A percentile compares a stretch with the other conserved stretches of the same genome.
Conservation (phyloP, 1,140 invertebrate genomes). For the Cydia pomonella region DNA sequence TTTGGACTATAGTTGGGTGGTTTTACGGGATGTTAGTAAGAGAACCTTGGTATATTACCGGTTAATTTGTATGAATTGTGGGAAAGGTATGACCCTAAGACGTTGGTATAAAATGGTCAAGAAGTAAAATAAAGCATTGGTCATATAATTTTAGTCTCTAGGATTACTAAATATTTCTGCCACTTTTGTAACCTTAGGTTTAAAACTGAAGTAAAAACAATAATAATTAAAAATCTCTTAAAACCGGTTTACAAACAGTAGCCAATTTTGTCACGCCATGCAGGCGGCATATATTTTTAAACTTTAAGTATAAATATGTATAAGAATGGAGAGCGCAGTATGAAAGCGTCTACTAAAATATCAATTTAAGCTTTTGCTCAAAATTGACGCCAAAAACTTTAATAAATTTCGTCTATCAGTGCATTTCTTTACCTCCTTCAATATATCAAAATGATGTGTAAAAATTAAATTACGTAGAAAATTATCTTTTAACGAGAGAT, state of each 20-base stretch:
- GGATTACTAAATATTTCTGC: not conserved
- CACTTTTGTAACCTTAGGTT: too few species aligned
- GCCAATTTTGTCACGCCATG: not conserved
- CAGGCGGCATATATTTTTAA: not conserved
- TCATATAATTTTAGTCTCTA: not conserved
- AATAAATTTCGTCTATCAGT: constrained; percentile 14
- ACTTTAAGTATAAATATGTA: not conserved
- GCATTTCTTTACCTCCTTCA: constrained; percentile 5
- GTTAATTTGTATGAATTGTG: too few species aligned
- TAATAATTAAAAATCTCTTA: too few species aligned
- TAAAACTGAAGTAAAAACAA: too few species aligned
- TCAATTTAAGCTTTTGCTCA: constrained; percentile 16
- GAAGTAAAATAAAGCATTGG: too few species aligned
- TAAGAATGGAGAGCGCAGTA: not conserved
- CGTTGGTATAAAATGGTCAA: too few species aligned
- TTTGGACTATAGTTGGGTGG: too few species aligned
- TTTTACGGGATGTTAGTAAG: too few species aligned
- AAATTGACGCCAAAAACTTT: constrained; percentile 2
- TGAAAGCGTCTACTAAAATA: not conserved
- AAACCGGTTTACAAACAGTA: not conserved
- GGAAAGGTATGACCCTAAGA: too few species aligned
- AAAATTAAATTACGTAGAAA: not conserved
- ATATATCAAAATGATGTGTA: constrained; percentile 3
- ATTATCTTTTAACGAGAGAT: not conserved
- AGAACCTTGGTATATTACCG: too few species aligned